A percentile compares a stretch with the other conserved stretches of the same genome.
These are phyloP conservation scores for Philypnodon macrostomus DNA, from an alignment of 2,797 vertebrate genomes.

Conservation along the genomic window DNA sequence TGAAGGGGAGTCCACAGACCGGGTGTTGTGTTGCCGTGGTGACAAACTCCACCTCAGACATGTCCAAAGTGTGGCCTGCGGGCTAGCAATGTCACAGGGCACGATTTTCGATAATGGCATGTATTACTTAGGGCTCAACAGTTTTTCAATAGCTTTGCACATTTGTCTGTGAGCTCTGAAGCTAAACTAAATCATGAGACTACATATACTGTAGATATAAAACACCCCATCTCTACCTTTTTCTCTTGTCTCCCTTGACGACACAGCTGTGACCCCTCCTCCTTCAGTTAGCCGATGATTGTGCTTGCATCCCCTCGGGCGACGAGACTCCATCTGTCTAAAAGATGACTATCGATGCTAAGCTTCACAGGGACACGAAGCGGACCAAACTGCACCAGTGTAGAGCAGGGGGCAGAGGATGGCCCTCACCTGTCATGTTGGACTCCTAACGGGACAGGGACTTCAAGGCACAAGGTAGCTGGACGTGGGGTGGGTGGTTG, in stretches of 20 bases:
- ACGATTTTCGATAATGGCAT: too few species aligned
- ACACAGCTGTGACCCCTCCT: conserved; percentile 19
- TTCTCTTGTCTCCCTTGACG: conserved; percentile 27
- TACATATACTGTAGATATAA: too few species aligned
- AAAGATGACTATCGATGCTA: conserved; percentile 69
- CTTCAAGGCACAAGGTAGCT: conserved; percentile 26
- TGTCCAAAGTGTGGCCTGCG: too few species aligned
- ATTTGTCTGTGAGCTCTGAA: too few species aligned
- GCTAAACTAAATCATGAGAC: too few species aligned
- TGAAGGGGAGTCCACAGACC: conserved; percentile 44
- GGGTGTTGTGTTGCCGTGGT: conserved; percentile 52
- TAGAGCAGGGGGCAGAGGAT: conserved; percentile 49
- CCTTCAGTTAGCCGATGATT: conserved; percentile 57
- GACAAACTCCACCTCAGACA: too few species aligned
- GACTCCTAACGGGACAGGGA: conserved; percentile 37
- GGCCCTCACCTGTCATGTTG: conserved; percentile 64
- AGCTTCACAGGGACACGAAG: conserved; percentile 59
- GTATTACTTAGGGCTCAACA: too few species aligned
- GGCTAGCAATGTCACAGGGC: too few species aligned
- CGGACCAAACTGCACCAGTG: conserved; percentile 52
- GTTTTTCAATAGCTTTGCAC: too few species aligned
- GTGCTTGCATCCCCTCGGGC: conserved; percentile 57
- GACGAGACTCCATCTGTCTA: conserved; percentile 72
- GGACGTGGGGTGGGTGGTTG: too few species aligned
- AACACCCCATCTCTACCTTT: conserved; percentile 33